Evolutionary conservation across 2,888 invertebrate genomes (phyloP), one percentile per base, ranked within the genome.

Genomic region (Gibbula magus): DNA sequence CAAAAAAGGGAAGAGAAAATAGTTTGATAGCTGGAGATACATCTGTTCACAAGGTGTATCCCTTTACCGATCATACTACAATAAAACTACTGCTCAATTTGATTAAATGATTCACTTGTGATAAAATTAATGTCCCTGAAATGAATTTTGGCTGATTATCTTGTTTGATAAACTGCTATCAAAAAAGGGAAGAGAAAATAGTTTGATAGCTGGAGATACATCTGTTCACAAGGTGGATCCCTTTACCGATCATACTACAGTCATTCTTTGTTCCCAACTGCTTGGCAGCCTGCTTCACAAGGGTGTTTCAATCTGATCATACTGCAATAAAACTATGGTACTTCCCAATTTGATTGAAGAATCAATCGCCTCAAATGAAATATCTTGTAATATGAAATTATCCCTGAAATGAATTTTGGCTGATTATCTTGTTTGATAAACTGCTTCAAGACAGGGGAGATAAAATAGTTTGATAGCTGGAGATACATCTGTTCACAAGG

Each of bases 21-120:
- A n/a, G 25, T 74, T 16, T 32, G 54, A 39, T 32, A 74, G 74
- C 75, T 79, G 79, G 79, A 52, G 32, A 79, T 25, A 18, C n/a
- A n/a, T n/a, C 53, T 25, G 45, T 29, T 22, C 53, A 3, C 29
- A 52, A 52, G 52, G 35, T 78, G 22, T 25, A 22, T 32, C 52
- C 52, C 52, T 29, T 67, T 78, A 78, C 78, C 78, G 70, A 67
- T 25, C 67, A 67, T 16, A 70, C 67, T n/a, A 77, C 77, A n/a
- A n/a, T n/a, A n/a, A n/a, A n/a, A n/a, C n/a, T n/a, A n/a, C n/a
- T n/a, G n/a, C n/a, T n/a, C n/a, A n/a, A n/a, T n/a, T n/a, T n/a
- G n/a, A n/a, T n/a, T n/a, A n/a, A n/a, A n/a, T n/a, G n/a, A n/a
- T n/a, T n/a, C n/a, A n/a, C n/a, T n/a, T n/a, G n/a, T n/a, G n/a